phyloP scores from a whole-genome alignment of 2,797 vertebrate genomes.

The Masticophis lateralis region DNA sequence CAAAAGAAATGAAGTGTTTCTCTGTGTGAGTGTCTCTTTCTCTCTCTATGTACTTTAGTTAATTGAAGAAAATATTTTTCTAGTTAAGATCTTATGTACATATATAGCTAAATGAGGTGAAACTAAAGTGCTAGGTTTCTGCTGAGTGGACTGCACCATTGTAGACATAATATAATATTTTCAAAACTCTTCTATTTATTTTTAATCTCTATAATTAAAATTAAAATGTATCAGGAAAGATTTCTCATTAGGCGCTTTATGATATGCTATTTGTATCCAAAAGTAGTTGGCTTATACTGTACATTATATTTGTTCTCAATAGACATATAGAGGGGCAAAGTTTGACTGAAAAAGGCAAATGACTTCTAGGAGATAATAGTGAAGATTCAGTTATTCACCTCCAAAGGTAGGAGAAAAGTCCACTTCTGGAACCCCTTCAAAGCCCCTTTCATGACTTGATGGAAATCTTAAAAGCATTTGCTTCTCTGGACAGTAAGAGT shows the following conservation, averaged over 20 bases:
- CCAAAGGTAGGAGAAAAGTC: not conserved
- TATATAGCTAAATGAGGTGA: not conserved
- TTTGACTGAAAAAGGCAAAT: not conserved
- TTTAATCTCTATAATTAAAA: not conserved
- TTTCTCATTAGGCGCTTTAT: constrained; percentile 2
- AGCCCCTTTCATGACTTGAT: not conserved
- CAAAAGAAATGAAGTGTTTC: not conserved
- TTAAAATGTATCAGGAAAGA: not conserved
- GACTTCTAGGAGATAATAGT: not conserved
- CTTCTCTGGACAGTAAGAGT: not conserved
- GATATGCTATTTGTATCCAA: not conserved
- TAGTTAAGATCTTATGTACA: not conserved
- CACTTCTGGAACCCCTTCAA: not conserved
- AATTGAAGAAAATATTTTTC: not conserved
- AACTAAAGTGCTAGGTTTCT: not conserved
- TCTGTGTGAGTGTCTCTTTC: not conserved
- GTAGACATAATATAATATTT: not conserved
- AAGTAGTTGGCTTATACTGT: not conserved
- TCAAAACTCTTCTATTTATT: not conserved
- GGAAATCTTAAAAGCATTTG: not conserved
- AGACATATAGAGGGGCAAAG: not conserved
- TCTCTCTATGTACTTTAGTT: not conserved
- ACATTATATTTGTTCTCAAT: not conserved
- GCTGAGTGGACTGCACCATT: not conserved
- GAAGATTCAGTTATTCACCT: not conserved